phyloP scores from a whole-genome alignment of 2,888 invertebrate species.

The Cyrtodaria siliqua region DNA sequence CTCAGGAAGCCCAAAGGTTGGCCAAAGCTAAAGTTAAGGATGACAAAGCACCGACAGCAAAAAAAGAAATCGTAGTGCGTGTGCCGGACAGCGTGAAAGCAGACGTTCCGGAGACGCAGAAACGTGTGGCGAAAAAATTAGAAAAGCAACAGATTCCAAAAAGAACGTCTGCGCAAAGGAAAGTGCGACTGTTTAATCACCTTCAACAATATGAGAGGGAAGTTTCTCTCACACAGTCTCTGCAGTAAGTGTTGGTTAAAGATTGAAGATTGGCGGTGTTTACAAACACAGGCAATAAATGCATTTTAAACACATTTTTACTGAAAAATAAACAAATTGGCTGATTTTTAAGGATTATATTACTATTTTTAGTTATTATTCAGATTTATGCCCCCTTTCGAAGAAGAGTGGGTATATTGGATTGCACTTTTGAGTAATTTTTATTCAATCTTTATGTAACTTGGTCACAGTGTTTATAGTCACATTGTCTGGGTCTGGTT shows the following conservation, averaged over 20 bases:
- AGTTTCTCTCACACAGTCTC: conserved; percentile 68
- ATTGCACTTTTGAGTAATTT: too few species aligned
- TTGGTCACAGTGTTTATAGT: too few species aligned
- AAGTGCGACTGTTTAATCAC: conserved; percentile 85
- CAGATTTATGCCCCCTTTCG: too few species aligned
- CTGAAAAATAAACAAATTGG: too few species aligned
- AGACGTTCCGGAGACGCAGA: conserved; percentile 79
- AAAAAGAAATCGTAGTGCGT: conserved; percentile 69
- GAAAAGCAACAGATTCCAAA: conserved; percentile 82
- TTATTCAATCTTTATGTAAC: too few species aligned
- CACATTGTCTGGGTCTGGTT: too few species aligned
- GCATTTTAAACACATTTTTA: too few species aligned
- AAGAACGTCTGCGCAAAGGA: conserved; percentile 76
- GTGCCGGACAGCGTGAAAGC: conserved; percentile 78
- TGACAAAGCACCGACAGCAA: conserved; percentile 29
- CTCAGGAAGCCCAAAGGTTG: conserved; percentile 93
- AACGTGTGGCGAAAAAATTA: conserved; percentile 79
- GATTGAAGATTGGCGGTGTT: too few species aligned
- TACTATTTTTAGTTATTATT: too few species aligned
- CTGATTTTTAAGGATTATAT: too few species aligned
- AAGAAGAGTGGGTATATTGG: too few species aligned
- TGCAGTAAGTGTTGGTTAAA: conserved; percentile 61
- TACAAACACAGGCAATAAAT: too few species aligned
- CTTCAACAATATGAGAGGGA: conserved; percentile 84
- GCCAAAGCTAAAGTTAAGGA: conserved; percentile 83